Percentiles rank a stretch among this genome's conserved stretches.
Evolutionary conservation across 2,888 invertebrate genomes (phyloP).

Genomic region (Phania funesta): DNA sequence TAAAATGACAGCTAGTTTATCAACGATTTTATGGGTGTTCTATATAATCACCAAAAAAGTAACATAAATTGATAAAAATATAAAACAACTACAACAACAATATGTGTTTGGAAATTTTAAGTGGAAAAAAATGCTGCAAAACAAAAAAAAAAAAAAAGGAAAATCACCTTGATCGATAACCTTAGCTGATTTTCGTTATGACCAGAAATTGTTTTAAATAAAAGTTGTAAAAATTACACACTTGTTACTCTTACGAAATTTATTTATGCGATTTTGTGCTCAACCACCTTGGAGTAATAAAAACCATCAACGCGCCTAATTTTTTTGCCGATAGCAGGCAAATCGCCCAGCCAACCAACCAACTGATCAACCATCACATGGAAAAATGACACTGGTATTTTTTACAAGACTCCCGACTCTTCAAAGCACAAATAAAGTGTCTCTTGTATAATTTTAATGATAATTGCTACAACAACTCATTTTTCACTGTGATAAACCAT

Average conservation of each 20-base stretch:
- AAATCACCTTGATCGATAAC: slow-evolving; percentile 23
- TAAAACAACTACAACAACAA: background rate
- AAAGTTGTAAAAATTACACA: slow-evolving; percentile 41
- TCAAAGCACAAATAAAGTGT: slow-evolving; percentile 54
- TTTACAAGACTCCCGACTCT: slow-evolving; percentile 46
- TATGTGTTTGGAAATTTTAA: slow-evolving; percentile 52
- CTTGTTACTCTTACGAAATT: slow-evolving; percentile 8
- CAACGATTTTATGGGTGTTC: slow-evolving; percentile 76
- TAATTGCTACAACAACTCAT: slow-evolving; percentile 76
- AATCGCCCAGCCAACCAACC: background rate
- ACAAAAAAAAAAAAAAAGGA: background rate
- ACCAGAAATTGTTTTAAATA: slow-evolving; percentile 13
- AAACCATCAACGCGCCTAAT: slow-evolving; percentile 9
- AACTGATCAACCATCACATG: no score
- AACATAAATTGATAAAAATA: slow-evolving; percentile 49
- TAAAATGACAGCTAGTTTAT: slow-evolving; percentile 72
- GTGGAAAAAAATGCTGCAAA: background rate
- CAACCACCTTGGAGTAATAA: background rate
- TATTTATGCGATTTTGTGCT: no score
- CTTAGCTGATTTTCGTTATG: slow-evolving; percentile 22
- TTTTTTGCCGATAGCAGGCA: background rate
- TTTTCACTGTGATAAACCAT: slow-evolving; percentile 71
- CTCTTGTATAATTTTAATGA: slow-evolving; percentile 72
- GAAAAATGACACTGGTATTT: slow-evolving; percentile 28
- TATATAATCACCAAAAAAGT: slow-evolving; percentile 57